phyloP scores from a whole-genome alignment of 2,797 vertebrate genomes.

The Amblyopsis hoosieri region DNA sequence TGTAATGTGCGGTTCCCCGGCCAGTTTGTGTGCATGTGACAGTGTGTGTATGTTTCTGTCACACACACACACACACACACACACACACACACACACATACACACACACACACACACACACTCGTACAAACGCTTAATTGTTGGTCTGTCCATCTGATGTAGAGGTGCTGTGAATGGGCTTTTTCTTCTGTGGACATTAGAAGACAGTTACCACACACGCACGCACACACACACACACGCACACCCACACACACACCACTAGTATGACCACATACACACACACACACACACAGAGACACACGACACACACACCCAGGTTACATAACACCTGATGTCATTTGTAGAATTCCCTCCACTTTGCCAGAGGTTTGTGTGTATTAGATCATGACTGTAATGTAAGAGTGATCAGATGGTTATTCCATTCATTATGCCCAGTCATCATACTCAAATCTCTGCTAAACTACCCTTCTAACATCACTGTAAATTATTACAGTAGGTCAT shows the following conservation, averaged over 20 bases:
- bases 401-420: too few species aligned
- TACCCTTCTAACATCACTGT: too few species aligned
- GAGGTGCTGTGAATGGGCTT: slow-evolving; percentile 43
- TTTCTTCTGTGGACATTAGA: slow-evolving; percentile 55
- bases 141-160: slow-evolving; percentile 4
- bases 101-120: slow-evolving; percentile 33
- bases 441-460: too few species aligned
- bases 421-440: not conserved
- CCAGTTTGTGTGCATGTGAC: not conserved
- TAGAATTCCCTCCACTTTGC: slow-evolving; percentile 15
- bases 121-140: slow-evolving; percentile 23
- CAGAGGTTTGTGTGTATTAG: slow-evolving; percentile 3
- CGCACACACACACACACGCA: not conserved
- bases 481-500: too few species aligned
- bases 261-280: not conserved
- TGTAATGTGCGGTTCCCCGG: not conserved
- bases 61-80: not conserved
- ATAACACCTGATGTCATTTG: slow-evolving; percentile 45
- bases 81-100: slow-evolving; percentile 38
- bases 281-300: slow-evolving; percentile 18
- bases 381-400: not conserved
- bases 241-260: not conserved
- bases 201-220: slow-evolving; percentile 37
- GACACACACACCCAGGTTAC: slow-evolving; percentile 24
- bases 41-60: not conserved